A percentile compares a stretch with the other conserved stretches of the same genome.
Conservation (phyloP, 2,888 invertebrate species). For the Scaptomyza tumidula region DNA sequence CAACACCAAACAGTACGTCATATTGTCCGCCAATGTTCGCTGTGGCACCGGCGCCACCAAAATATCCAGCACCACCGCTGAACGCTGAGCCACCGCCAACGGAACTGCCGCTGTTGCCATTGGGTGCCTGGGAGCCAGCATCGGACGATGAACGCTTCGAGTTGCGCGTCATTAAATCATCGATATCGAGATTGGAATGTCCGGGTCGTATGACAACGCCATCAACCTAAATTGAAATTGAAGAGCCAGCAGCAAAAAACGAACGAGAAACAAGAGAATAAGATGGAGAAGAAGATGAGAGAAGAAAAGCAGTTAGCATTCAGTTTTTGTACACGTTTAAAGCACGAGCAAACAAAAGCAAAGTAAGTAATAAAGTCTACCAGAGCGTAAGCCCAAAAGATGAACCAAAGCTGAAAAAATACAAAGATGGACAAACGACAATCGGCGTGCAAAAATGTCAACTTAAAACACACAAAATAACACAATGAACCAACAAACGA, state of each 20-base stretch:
- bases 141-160: conserved; percentile 84
- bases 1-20: conserved; percentile 95
- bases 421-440: conserved; percentile 29
- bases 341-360: conserved; percentile 20
- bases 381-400: conserved; percentile 40
- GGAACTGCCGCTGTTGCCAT: conserved; percentile 52
- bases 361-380: conserved; percentile 73
- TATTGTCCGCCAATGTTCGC: conserved; percentile 85
- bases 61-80: conserved; percentile 58
- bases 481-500: conserved; percentile 14
- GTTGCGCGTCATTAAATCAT: conserved; percentile 84
- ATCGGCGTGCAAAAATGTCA: conserved; percentile 29
- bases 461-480: conserved; percentile 14
- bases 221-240: conserved; percentile 87
- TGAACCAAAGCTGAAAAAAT: conserved; percentile 23
- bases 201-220: conserved; percentile 96
- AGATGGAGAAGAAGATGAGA: conserved; percentile 14
- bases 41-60: conserved; percentile 54
- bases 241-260: conserved; percentile 40
- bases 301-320: conserved; percentile 14
- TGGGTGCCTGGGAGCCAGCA: conserved; percentile 43
- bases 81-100: conserved; percentile 46
- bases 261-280: conserved; percentile 9
- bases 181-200: conserved; percentile 88
- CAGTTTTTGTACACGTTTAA: conserved; percentile 26